These are phyloP conservation scores for Acutogordius australiensis DNA, from an alignment of 2,888 invertebrate genomes.

Conservation along the genomic window DNA sequence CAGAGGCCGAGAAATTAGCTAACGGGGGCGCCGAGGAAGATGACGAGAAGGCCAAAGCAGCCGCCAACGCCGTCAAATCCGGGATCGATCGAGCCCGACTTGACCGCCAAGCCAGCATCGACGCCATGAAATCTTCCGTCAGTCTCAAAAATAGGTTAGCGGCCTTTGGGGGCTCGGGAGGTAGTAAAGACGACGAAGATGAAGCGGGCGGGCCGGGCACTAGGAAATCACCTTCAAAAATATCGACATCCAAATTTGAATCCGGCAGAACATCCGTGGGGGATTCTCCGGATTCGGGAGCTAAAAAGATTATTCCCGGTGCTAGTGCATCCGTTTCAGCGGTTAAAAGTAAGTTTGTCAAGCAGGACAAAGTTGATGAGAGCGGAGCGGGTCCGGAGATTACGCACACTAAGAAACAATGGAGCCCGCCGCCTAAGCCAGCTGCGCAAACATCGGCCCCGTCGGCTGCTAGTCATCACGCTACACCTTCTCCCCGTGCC, in stretches of 20 bases:
- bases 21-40: not conserved
- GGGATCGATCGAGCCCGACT: not conserved
- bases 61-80: not conserved
- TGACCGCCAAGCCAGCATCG: slow-evolving; percentile 8
- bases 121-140: not conserved
- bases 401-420: no score
- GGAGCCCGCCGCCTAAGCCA: no score
- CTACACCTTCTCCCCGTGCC: no score
- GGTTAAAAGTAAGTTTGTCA: not conserved
- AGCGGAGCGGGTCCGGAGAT: no score
- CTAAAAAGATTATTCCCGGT: not conserved
- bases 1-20: not conserved
- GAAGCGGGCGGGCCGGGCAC: not conserved
- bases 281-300: not conserved
- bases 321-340: not conserved
- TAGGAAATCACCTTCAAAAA: not conserved
- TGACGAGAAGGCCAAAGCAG: not conserved
- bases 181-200: not conserved
- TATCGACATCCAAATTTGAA: no score
- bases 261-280: no score
- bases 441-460: no score
- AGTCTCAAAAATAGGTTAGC: not conserved
- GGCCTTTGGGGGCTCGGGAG: not conserved
- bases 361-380: not conserved
- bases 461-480: no score